phyloP scores from a whole-genome alignment of 2,797 vertebrate species.

The Cichlasoma orientale region DNA sequence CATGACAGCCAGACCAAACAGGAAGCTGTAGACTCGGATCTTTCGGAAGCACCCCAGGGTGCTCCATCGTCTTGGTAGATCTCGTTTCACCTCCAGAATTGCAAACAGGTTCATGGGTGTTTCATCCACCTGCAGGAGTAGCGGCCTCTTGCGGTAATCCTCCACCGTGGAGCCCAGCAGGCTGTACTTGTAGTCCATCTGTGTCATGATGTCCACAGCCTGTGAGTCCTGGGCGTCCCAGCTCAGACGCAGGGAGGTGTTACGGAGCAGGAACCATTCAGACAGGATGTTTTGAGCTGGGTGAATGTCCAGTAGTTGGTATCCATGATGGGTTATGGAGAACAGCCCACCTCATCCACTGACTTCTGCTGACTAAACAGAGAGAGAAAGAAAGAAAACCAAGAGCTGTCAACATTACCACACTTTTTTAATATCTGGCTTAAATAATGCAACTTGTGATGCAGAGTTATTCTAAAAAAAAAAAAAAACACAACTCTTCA shows the following conservation, averaged over 20 bases:
- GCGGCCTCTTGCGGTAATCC: slow-evolving; percentile 71
- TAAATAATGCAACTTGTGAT: background rate
- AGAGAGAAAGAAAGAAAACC: background rate
- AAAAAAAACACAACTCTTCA: background rate
- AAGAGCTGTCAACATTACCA: background rate
- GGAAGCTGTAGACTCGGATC: slow-evolving; percentile 86
- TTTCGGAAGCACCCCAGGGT: slow-evolving; percentile 78
- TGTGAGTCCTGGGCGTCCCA: slow-evolving; percentile 20
- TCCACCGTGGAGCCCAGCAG: slow-evolving; percentile 70
- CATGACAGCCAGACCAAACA: slow-evolving; percentile 86
- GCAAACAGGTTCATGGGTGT: slow-evolving; percentile 88
- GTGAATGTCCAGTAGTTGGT: slow-evolving; percentile 2
- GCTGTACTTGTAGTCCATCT: slow-evolving; percentile 79
- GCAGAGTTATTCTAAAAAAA: background rate
- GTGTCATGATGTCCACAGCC: slow-evolving; percentile 63
- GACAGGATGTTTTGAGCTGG: background rate
- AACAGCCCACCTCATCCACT: slow-evolving; percentile 48
- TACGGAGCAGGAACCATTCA: slow-evolving; percentile 15
- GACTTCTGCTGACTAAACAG: slow-evolving; percentile 24
- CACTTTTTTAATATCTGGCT: background rate
- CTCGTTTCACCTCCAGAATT: slow-evolving; percentile 86
- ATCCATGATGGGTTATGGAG: slow-evolving; percentile 62
- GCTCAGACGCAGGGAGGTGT: slow-evolving; percentile 45
- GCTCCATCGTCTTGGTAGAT: slow-evolving; percentile 74
- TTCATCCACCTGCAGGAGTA: slow-evolving; percentile 79